phyloP scores from a whole-genome alignment of 2,797 vertebrate genomes.

The Coracias cyanogaster region DNA sequence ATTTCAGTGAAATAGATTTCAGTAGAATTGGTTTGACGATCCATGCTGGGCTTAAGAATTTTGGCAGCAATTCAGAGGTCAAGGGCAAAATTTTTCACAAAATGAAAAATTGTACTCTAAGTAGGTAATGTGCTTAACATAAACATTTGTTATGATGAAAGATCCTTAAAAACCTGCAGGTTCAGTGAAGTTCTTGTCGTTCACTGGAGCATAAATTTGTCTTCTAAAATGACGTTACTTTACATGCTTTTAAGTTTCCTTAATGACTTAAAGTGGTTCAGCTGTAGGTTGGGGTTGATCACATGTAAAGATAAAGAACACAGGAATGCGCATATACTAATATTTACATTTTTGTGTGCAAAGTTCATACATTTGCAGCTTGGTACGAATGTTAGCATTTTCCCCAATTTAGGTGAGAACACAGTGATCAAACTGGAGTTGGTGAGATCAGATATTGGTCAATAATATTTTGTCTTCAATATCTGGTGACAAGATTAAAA shows the following conservation, averaged over 20 bases:
- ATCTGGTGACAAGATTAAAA: not conserved
- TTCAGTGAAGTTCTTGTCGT: conserved; percentile 2
- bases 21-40: not conserved
- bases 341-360: conserved; percentile 12
- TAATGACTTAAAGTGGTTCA: conserved; percentile 31
- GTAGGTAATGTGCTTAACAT: not conserved
- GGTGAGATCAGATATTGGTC: not conserved
- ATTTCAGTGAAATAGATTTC: not conserved
- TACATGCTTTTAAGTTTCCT: conserved; percentile 29
- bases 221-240: conserved; percentile 15
- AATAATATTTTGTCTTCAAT: not conserved
- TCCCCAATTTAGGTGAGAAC: not conserved
- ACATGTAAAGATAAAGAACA: conserved; percentile 16
- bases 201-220: conserved; percentile 28
- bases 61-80: not conserved
- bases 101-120: not conserved
- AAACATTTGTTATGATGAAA: conserved; percentile 37
- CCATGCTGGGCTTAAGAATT: not conserved
- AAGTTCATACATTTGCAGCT: not conserved
- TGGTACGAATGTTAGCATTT: conserved; percentile 8
- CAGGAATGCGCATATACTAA: not conserved
- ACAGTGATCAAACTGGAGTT: not conserved
- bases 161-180: not conserved
- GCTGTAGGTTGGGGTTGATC: not conserved
- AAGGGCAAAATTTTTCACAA: not conserved